Base-by-base conservation (phyloP, 2,113 vertebrate genomes). In the Scartelaos histophorus region DNA sequence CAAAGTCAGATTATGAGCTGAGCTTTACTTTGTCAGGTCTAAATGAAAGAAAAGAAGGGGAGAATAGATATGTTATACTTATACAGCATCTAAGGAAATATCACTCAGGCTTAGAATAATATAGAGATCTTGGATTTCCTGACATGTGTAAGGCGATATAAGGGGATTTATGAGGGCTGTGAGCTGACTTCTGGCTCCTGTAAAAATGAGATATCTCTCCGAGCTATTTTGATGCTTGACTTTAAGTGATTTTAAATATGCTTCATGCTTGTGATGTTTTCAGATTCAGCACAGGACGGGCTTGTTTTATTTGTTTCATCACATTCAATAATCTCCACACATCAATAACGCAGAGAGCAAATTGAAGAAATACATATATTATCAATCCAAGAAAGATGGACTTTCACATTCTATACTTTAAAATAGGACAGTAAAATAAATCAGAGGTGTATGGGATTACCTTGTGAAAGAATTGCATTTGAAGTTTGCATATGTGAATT, bases 161-260 rank as follows among this genome's bases (percentile, higher is more conserved):
- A 85, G 83, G 82, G 87, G 82, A 87, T 89, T 91, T 90, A 90
- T 90, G 88, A 93, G 81, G 79, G 88, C 79, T 83, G 80, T 75
- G 82, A 87, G 91, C 71, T 75, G 85, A 86, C 85, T 89, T 87
- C 75, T 90, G 80, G 82, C 87, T 86, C 86, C 88, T 71, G 87
- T 85, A 86, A 87, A 92, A 89, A 92, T 83, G 88, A 90, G 81
- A 89, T 86, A 90, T 89, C 84, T 70, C 80, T 88, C 76, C 89
- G 92, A 91, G 75, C 82, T 71, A 86, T 82, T 87, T 83, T 90
- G 83, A 88, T 82, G 86, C 68, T 69, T 71, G 82, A 85, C 78
- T 91, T 85, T 84, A 92, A 87, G 90, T 89, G 83, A 92, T 89
- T 92, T 92, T 83, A 88, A 90, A 92, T 87, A 81, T 78, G 82